Conservation (phyloP, 2,888 invertebrate species). For the Melolontha melolontha region DNA sequence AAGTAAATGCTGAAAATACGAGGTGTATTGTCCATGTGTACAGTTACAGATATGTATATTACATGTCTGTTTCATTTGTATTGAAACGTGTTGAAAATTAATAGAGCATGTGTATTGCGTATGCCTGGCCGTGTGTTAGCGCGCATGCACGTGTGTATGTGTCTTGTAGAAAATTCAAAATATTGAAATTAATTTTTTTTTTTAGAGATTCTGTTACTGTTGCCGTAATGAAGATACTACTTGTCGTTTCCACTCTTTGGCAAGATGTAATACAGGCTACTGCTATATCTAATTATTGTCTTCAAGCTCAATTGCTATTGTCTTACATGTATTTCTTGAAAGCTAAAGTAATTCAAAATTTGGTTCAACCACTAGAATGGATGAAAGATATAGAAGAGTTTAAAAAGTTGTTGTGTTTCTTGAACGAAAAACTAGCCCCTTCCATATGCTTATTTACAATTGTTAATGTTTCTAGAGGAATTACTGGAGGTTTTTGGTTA, state of each 20-base stretch:
- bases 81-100: no score
- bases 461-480: conserved; percentile 79
- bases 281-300: conserved; percentile 83
- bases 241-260: conserved; percentile 77
- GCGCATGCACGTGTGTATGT: no score
- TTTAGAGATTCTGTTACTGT: conserved; percentile 60
- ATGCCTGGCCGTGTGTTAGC: no score
- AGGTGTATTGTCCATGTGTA: no score
- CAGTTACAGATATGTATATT: no score
- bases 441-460: conserved; percentile 83
- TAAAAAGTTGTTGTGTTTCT: conserved; percentile 79
- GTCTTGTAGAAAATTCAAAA: no score
- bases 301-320: conserved; percentile 83
- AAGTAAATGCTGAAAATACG: no score
- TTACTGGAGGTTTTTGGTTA: conserved; percentile 78
- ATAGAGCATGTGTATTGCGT: no score
- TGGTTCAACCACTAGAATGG: conserved; percentile 80
- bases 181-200: no score
- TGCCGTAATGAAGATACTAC: conserved; percentile 69
- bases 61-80: no score
- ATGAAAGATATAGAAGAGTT: conserved; percentile 87
- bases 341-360: conserved; percentile 78
- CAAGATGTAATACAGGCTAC: conserved; percentile 88
- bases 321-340: conserved; percentile 80
- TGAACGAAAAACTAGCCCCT: conserved; percentile 81